phyloP scores from a whole-genome alignment of 2,888 invertebrate species.

The Oasisia sp. region DNA sequence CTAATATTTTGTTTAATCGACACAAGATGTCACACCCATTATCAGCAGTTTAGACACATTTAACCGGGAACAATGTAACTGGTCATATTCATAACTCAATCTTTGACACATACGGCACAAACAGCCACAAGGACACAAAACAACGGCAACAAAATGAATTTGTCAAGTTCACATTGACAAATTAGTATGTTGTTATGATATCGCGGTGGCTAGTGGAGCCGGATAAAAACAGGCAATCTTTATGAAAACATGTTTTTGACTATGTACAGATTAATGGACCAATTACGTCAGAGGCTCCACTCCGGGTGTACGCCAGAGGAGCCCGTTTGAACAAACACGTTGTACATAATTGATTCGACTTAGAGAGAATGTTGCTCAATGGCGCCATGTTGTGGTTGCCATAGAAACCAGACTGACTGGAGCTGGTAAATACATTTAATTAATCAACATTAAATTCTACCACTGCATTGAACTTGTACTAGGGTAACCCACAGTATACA shows the following conservation, averaged over 20 bases:
- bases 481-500: neutral
- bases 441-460: neutral
- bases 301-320: neutral
- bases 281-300: neutral
- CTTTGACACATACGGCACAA: neutral
- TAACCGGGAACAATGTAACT: neutral
- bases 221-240: neutral
- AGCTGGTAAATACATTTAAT: neutral
- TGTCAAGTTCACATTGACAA: conserved; percentile 12
- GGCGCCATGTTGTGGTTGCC: neutral
- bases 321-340: neutral
- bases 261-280: neutral
- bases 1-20: neutral
- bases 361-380: conserved; percentile 5
- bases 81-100: neutral
- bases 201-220: neutral
- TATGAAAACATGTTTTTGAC: conserved; percentile 1
- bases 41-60: neutral
- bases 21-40: neutral
- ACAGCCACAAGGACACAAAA: neutral
- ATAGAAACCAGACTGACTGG: neutral
- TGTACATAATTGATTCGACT: conserved; percentile 7
- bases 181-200: conserved; percentile 12
- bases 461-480: neutral
- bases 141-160: neutral